Conservation (phyloP, 2,888 invertebrate species). For the Metallyticus violacea region DNA sequence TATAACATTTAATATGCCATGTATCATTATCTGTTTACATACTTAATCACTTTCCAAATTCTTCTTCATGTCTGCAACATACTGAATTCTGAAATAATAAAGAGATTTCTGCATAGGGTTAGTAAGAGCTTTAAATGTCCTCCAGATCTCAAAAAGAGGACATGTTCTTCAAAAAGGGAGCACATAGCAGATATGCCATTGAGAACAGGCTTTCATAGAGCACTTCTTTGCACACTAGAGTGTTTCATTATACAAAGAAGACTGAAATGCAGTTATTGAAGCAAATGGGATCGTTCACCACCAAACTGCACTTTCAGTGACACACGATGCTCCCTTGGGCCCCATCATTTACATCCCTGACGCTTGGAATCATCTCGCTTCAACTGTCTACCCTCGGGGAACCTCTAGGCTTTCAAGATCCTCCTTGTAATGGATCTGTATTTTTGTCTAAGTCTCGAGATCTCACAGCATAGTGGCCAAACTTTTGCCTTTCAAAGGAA, state of each 20-base stretch:
- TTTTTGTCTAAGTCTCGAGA: not conserved
- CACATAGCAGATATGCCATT: no score
- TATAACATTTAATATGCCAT: no score
- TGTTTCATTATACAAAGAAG: no score
- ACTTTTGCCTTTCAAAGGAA: no score
- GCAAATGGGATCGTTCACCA: not conserved
- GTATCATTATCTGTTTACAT: no score
- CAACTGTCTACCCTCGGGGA: not conserved
- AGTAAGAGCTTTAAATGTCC: no score
- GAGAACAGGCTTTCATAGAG: not conserved
- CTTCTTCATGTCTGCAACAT: no score
- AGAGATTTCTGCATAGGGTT: no score
- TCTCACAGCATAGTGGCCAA: not conserved
- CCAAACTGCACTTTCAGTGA: not conserved
- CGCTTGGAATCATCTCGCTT: not conserved
- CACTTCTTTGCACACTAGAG: not conserved
- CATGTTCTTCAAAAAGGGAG: no score
- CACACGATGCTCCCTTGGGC: not conserved
- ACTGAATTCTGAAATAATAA: no score
- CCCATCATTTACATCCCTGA: not conserved
- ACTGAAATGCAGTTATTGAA: not conserved
- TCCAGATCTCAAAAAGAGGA: no score
- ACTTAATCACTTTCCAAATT: no score
- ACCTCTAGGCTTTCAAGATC: not conserved
- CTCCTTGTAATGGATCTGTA: not conserved